Base-by-base conservation (phyloP, 92 coral and sea anemone genomes). In the Diadumene lineata region DNA sequence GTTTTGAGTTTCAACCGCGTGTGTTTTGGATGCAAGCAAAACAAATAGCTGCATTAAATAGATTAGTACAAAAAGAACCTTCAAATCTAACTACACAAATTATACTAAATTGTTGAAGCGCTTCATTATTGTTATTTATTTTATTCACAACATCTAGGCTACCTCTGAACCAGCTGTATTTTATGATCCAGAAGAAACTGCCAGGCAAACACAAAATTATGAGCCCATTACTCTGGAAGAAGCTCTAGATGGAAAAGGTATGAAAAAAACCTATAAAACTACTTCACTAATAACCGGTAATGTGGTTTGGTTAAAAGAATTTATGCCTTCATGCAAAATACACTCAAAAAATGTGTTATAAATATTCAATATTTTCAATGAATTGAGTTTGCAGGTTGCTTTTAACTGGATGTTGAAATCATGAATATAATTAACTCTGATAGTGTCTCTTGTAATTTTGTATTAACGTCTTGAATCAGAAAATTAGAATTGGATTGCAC, bases 221-320 rank as follows among this genome's bases (percentile, higher is more conserved):
- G 84, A 92, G 53, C 91, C 87, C 34, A 89, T 94, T 16, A 68
- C 83, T 51, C 82, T 94, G 38, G 87, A 94, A 75, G 97, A 94
- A 27, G 97, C 97, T 17, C 85, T 84, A 75, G 68, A 72, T 81
- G 98, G 98, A 56, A 92, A 89, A 94, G 98, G 98, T 94, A 69
- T 3, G 10, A 23, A 53, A 53, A 2, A n/a, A 53, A 3, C 19
- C n/a, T 9, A 3, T 53, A 3, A 53, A 53, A 3, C 6, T 53
- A 4, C 2, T 3, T 2, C 58, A 4, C 10, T 13, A 53, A 9
- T 53, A 3, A 53, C 18, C 6, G 4, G 19, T 3, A 53, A 53
- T 53, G 18, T n/a, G n/a, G n/a, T n/a, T n/a, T n/a, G n/a, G n/a
- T n/a, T n/a, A n/a, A n/a, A 38, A 38, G 48, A 6, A 13, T 38